phyloP scores from a whole-genome alignment of 2,888 invertebrate species.

The Dasypogon diadema region DNA sequence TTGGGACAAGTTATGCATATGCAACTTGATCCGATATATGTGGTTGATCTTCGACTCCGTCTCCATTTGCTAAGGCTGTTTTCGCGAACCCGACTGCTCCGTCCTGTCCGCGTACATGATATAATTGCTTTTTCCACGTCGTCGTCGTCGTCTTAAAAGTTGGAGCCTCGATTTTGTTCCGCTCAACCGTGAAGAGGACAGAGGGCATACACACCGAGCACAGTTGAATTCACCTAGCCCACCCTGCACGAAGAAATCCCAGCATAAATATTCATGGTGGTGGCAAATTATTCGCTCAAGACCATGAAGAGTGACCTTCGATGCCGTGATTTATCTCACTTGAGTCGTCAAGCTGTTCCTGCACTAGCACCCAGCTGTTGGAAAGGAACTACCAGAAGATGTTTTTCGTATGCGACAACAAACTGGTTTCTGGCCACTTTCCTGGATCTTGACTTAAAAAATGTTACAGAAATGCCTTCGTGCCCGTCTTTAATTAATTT shows the following conservation, averaged over 20 bases:
- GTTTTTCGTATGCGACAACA: neutral
- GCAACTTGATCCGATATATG: conserved; percentile 35
- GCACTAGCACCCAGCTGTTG: neutral
- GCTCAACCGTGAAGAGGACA: neutral
- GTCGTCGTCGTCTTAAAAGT: neutral
- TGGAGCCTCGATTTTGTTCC: neutral
- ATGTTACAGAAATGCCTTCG: neutral
- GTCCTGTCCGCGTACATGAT: neutral
- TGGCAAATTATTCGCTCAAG: conserved; percentile 46
- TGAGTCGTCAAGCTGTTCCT: neutral
- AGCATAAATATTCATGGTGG: conserved; percentile 47
- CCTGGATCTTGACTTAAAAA: neutral
- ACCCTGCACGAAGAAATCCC: conserved; percentile 8
- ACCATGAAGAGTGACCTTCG: conserved; percentile 45
- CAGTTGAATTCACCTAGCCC: neutral
- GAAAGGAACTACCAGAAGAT: neutral
- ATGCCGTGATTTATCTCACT: conserved; percentile 40
- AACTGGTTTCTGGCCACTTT: neutral
- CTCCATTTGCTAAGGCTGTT: neutral
- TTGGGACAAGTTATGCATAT: conserved; percentile 17
- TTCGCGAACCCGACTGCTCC: neutral
- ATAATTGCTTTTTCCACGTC: neutral
- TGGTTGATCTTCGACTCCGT: conserved; percentile 7
- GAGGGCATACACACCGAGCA: neutral
- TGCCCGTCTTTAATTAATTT: conserved; percentile 14